Percentiles rank a stretch among this genome's conserved stretches.
Evolutionary conservation across 1,140 invertebrate genomes (phyloP).

Genomic region (Physella acuta): DNA sequence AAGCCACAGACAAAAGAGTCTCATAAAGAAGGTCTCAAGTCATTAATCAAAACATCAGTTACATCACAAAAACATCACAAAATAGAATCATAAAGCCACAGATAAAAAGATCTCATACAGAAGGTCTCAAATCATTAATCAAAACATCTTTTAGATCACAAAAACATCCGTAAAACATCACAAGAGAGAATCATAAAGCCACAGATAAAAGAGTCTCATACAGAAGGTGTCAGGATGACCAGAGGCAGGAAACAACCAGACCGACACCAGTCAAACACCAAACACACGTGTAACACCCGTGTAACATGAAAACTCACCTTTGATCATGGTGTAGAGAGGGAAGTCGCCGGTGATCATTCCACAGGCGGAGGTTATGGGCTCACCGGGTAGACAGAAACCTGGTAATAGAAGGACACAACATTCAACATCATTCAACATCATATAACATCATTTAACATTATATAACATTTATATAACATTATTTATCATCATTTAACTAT

Average conservation of each 20-base stretch:
- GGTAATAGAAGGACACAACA: conserved; percentile 1
- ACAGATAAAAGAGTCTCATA: not conserved
- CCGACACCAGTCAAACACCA: not conserved
- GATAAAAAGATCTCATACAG: not conserved
- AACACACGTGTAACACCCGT: too few species aligned
- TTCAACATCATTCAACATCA: not conserved
- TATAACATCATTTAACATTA: too few species aligned
- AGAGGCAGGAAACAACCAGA: not conserved
- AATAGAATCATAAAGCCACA: not conserved
- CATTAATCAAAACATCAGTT: not conserved
- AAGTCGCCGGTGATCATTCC: conserved; percentile 36
- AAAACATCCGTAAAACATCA: not conserved
- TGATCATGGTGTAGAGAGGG: conserved; percentile 34
- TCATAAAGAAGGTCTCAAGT: not conserved
- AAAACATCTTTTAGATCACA: not conserved
- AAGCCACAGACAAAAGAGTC: too few species aligned
- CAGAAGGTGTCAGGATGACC: not conserved
- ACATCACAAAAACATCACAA: not conserved
- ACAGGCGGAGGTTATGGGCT: conserved; percentile 34
- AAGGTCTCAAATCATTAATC: not conserved
- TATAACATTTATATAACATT: not conserved
- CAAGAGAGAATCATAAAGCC: not conserved
- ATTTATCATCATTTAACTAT: not conserved
- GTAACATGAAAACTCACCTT: conserved; percentile 37
- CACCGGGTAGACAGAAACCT: conserved; percentile 35